Evolutionary conservation across 2,113 vertebrate species (phyloP).

Genomic region (Taxidea taxus): DNA sequence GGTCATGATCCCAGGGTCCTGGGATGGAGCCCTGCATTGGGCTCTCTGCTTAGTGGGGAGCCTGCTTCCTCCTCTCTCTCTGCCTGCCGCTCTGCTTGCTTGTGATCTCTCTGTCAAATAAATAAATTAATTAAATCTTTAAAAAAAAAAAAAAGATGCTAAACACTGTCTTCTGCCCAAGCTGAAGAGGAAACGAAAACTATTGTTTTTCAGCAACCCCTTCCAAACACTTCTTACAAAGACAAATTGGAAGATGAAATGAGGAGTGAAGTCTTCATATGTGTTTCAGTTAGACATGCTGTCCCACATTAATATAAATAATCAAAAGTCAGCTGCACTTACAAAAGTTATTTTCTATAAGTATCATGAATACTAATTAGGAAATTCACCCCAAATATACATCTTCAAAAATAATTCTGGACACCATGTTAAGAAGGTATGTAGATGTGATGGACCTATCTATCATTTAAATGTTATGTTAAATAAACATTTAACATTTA

Average conservation of each 20-base stretch:
- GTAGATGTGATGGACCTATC: neutral
- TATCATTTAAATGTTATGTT: neutral
- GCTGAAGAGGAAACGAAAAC: neutral
- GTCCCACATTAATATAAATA: neutral
- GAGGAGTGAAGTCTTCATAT: neutral
- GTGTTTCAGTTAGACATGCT: conserved; percentile 1
- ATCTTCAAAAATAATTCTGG: conserved; percentile 38
- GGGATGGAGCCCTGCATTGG: no score
- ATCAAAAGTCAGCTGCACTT: conserved; percentile 20
- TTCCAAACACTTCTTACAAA: neutral
- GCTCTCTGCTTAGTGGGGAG: no score
- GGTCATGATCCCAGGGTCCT: no score
- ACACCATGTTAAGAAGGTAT: neutral
- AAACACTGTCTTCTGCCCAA: neutral
- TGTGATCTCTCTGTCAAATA: no score
- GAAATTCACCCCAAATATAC: neutral
- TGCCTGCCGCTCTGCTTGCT: no score
- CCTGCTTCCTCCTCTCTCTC: no score
- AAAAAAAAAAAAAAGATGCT: no score
- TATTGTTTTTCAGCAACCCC: neutral
- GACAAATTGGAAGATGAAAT: conserved; percentile 11
- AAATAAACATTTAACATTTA: no score
- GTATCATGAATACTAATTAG: neutral
- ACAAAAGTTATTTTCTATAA: neutral
- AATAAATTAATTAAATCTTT: no score